Evolutionary conservation across 2,113 vertebrate species (phyloP), one percentile per base, ranked within the genome.

Genomic region (Drymodes brunneopygia): DNA sequence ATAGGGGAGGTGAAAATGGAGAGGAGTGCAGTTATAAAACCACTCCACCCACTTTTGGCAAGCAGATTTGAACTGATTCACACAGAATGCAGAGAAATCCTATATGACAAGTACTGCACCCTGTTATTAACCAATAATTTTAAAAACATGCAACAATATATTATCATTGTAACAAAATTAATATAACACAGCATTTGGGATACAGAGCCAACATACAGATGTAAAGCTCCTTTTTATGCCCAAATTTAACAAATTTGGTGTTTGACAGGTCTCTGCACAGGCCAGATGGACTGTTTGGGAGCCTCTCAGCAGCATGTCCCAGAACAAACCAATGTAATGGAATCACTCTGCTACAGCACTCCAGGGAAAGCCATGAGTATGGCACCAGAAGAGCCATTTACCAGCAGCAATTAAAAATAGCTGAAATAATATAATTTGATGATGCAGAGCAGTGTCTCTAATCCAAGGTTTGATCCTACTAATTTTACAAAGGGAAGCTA

Each of bases 261-360:
- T 36, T 35, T 4, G 4, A 56, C 29, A 90, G 35, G 47, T 62
- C 47, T 86, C 21, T 42, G 40, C 60, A 71, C 35, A 87, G 61
- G 1, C 0, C n/a, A 17, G 56, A 15, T 33, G 23, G 21, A 8
- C 21, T 22, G 10, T 23, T 19, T 1, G 13, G 47, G 66, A 24
- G 48, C 6, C 29, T 47, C 54, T 45, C 69, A 86, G 69, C 35
- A 82, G 14, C 4, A 1, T 1, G 0, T 9, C 66, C 47, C 75
- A 77, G 20, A 64, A 54, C 13, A 71, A 65, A 66, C 5, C 47
- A 50, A 8, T 0, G 0, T 19, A 22, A 62, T 7, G 28, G 35
- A 78, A 81, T 57, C 20, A 15, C 25, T 70, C 62, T 44, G 60
- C 31, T 57, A 18, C 23, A 67, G 64, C 22, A 65, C 21, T 3